Percentiles rank a stretch among this genome's conserved stretches.
Evolutionary conservation across 2,888 invertebrate genomes (phyloP).

Genomic region (Notocelia uddmanniana): DNA sequence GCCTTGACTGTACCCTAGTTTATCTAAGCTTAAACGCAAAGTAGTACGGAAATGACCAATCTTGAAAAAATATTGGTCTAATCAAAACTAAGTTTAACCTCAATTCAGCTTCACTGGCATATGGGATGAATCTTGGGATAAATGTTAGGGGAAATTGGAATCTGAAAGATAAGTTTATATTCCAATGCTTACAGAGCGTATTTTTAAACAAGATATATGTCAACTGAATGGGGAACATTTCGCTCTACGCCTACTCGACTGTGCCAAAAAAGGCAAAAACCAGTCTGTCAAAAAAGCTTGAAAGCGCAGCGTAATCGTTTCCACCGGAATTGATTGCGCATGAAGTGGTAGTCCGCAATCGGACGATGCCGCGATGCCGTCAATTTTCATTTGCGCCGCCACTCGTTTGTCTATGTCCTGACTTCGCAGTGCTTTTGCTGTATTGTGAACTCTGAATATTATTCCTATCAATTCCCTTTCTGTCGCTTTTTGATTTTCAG

Average conservation of each 20-base stretch:
- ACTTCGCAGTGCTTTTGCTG: conserved; percentile 39
- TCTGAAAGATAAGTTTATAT: not conserved
- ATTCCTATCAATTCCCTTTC: conserved; percentile 44
- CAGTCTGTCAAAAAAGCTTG: conserved; percentile 13
- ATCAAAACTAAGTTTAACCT: too few species aligned
- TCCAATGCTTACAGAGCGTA: not conserved
- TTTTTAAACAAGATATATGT: not conserved
- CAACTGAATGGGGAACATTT: not conserved
- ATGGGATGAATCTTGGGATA: not conserved
- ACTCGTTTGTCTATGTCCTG: conserved; percentile 44
- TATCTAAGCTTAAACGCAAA: too few species aligned
- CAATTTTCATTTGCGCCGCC: conserved; percentile 42
- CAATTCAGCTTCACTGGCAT: not conserved
- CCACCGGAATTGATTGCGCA: conserved; percentile 36
- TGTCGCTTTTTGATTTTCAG: conserved; percentile 43
- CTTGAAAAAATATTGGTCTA: too few species aligned
- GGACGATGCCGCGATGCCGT: conserved; percentile 39
- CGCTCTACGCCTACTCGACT: not conserved
- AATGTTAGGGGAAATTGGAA: not conserved
- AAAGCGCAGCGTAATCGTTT: conserved; percentile 43
- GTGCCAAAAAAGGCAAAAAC: conserved; percentile 5
- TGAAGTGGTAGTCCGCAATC: conserved; percentile 33
- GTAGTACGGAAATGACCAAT: too few species aligned
- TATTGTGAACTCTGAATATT: conserved; percentile 45
- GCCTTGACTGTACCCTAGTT: too few species aligned